These are phyloP conservation scores for Tenthredo livida DNA, from an alignment of 2,888 invertebrate species.

Conservation along the genomic window DNA sequence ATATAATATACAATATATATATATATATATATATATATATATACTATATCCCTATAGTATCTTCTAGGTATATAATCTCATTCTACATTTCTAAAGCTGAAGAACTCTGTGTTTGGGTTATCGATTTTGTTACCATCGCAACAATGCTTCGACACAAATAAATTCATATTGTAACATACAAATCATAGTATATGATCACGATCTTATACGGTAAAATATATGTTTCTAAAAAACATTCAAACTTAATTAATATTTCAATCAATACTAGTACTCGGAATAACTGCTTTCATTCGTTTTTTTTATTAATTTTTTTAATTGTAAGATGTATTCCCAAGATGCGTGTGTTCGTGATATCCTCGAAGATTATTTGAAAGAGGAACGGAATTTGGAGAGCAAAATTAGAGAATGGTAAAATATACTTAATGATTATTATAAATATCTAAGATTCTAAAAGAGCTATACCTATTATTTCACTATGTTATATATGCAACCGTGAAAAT, in stretches of 20 bases:
- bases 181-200: background rate
- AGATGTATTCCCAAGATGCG: constrained; percentile 35
- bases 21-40: background rate
- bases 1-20: too few relatives aligned
- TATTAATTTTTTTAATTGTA: too few relatives aligned
- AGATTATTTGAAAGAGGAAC: constrained; percentile 60
- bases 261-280: background rate
- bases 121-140: constrained; percentile 49
- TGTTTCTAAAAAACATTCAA: background rate
- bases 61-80: constrained; percentile 2
- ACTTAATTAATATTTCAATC: background rate
- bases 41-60: background rate
- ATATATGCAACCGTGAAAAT: background rate
- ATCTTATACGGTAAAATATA: background rate
- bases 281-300: background rate
- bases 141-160: constrained; percentile 37
- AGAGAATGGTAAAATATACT: constrained; percentile 63
- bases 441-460: constrained; percentile 19
- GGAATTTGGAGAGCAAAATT: constrained; percentile 61
- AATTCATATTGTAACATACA: background rate
- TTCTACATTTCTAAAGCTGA: background rate
- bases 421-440: constrained; percentile 42
- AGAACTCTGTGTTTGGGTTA: constrained; percentile 3
- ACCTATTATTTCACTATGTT: constrained; percentile 17
- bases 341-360: constrained; percentile 38